Percentiles rank a stretch among this genome's conserved stretches.
phyloP scores from a whole-genome alignment of 2,113 vertebrate species.

The Pygoscelis antarcticus region DNA sequence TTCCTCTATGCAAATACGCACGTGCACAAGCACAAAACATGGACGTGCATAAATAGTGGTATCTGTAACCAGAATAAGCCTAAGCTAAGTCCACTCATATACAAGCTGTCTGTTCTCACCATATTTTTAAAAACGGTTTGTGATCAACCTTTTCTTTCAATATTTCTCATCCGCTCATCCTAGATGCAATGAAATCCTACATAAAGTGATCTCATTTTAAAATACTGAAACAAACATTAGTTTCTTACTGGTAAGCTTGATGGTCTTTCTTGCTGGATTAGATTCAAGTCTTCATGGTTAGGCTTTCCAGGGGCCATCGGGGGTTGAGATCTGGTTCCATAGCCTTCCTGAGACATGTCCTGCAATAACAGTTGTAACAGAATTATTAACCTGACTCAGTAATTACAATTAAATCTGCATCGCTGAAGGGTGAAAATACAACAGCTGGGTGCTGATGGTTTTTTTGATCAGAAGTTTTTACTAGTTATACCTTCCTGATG shows the following conservation, averaged over 20 bases:
- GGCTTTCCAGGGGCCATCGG: slow-evolving; percentile 87
- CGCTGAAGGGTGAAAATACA: not conserved
- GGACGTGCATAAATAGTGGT: not conserved
- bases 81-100: not conserved
- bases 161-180: not conserved
- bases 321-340: slow-evolving; percentile 83
- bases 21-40: not conserved
- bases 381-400: not conserved
- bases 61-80: not conserved
- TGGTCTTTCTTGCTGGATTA: slow-evolving; percentile 91
- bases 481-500: not conserved
- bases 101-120: not conserved
- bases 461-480: not conserved
- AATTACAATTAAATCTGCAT: not conserved
- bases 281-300: slow-evolving; percentile 89
- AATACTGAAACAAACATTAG: slow-evolving; percentile 19
- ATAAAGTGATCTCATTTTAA: not conserved
- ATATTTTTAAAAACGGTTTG: not conserved
- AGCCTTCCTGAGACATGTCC: slow-evolving; percentile 92
- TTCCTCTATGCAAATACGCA: not conserved
- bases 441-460: not conserved
- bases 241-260: slow-evolving; percentile 95
- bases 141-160: not conserved
- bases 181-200: not conserved
- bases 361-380: slow-evolving; percentile 64